Conservation (phyloP, 2,113 vertebrate species). For the Amia ocellicauda region DNA sequence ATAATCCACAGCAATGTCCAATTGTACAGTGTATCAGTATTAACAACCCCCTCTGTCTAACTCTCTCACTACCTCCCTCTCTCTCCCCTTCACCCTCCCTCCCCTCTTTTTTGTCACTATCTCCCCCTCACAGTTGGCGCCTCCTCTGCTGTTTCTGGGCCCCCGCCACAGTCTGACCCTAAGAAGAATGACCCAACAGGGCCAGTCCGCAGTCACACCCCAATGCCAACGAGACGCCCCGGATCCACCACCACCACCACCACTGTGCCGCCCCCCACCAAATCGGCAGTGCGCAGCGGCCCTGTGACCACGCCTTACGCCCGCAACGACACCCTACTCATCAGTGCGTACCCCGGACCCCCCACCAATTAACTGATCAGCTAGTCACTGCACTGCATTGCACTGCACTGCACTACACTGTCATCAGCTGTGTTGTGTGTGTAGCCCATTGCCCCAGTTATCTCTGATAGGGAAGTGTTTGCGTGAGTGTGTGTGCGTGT, state of each 20-base stretch:
- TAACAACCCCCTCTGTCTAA: background rate
- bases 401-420: too few relatives aligned
- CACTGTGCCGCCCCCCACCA: background rate
- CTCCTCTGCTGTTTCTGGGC: slow-evolving; percentile 11
- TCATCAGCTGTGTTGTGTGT: too few relatives aligned
- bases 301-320: slow-evolving; percentile 57
- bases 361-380: too few relatives aligned
- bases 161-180: slow-evolving; percentile 10
- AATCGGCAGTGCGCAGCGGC: slow-evolving; percentile 41
- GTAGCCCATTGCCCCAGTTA: too few relatives aligned
- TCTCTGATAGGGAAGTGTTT: too few relatives aligned
- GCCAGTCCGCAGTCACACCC: slow-evolving; percentile 7
- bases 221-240: slow-evolving; percentile 24
- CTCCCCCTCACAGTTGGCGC: slow-evolving; percentile 24
- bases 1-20: background rate
- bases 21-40: too few relatives aligned
- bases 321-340: slow-evolving; percentile 55
- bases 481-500: too few relatives aligned
- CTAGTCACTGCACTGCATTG: too few relatives aligned
- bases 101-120: slow-evolving; percentile 19
- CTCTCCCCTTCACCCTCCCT: background rate
- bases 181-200: slow-evolving; percentile 1
- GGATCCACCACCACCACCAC: slow-evolving; percentile 20
- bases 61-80: background rate
- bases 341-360: slow-evolving; percentile 69